These are phyloP conservation scores for Neoaliturus tenellus DNA, from an alignment of 2,888 invertebrate species.

Conservation along the genomic window DNA sequence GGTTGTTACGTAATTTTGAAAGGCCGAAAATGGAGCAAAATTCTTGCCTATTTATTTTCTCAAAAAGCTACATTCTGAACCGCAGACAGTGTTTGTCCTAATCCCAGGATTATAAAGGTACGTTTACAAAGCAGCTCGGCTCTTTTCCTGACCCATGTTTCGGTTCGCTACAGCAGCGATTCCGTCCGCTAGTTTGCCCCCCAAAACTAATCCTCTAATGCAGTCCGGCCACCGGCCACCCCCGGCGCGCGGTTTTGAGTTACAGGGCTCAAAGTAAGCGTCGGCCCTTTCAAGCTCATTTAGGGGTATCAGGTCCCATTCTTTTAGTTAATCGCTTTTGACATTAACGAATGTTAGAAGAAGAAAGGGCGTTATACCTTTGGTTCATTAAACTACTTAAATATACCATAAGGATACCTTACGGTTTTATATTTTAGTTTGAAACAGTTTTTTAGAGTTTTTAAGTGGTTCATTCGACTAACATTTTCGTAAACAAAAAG, in stretches of 20 bases:
- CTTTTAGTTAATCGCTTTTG: neutral
- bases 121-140: slow-evolving; percentile 2
- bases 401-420: too few relatives aligned
- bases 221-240: neutral
- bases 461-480: too few relatives aligned
- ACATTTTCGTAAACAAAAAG: too few relatives aligned
- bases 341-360: too few relatives aligned
- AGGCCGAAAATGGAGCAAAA: too few relatives aligned
- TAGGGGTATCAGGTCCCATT: neutral
- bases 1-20: too few relatives aligned
- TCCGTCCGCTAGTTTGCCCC: slow-evolving; percentile 42
- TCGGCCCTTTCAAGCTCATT: slow-evolving; percentile 10
- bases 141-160: slow-evolving; percentile 27
- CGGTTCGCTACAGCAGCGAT: neutral
- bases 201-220: slow-evolving; percentile 38
- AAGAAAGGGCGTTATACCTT: too few relatives aligned
- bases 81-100: neutral
- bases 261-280: slow-evolving; percentile 16
- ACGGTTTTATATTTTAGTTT: too few relatives aligned
- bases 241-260: slow-evolving; percentile 27
- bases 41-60: too few relatives aligned
- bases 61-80: too few relatives aligned
- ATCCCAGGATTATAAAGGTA: slow-evolving; percentile 29
- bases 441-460: too few relatives aligned
- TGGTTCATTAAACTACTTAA: too few relatives aligned